Evolutionary conservation across 92 coral and sea anemone genomes (phyloP).

Genomic region (Desmophyllum pertusum): DNA sequence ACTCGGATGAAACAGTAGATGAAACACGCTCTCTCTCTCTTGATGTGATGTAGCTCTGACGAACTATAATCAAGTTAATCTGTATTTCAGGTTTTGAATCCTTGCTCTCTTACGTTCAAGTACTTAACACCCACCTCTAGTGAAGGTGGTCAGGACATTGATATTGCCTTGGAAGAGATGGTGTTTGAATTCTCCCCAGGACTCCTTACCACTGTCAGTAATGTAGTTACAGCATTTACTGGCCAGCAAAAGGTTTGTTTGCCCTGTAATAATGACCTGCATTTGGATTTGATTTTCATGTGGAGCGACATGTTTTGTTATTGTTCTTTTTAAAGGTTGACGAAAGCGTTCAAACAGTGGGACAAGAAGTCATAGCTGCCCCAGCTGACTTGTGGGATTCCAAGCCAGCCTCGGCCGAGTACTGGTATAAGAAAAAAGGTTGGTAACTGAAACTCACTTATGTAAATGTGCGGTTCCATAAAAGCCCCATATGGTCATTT

Average conservation of each 20-base stretch:
- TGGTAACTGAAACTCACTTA: not conserved
- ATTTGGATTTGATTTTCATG: not conserved
- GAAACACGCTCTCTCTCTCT: too few relatives aligned
- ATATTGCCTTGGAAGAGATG: conserved; percentile 68
- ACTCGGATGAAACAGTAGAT: too few relatives aligned
- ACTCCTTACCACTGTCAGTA: conserved; percentile 70
- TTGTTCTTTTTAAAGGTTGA: conserved; percentile 48
- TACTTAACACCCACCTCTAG: conserved; percentile 72
- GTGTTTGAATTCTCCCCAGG: conserved; percentile 81
- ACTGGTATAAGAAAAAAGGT: conserved; percentile 85
- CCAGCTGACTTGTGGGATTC: conserved; percentile 85
- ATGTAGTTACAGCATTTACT: conserved; percentile 69
- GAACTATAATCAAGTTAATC: not conserved
- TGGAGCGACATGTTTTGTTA: not conserved
- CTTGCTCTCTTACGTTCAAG: conserved; percentile 75
- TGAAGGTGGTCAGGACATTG: conserved; percentile 83
- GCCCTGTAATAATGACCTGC: not conserved
- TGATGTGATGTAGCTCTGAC: not conserved
- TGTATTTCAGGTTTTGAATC: conserved; percentile 76
- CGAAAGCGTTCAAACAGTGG: conserved; percentile 66
- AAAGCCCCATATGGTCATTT: too few relatives aligned
- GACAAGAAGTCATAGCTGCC: conserved; percentile 52
- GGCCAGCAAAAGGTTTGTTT: conserved; percentile 85
- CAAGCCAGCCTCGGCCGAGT: conserved; percentile 71
- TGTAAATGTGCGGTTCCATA: not conserved